These are phyloP conservation scores for Xylota sylvarum DNA, from an alignment of 2,888 invertebrate species.

Conservation along the genomic window DNA sequence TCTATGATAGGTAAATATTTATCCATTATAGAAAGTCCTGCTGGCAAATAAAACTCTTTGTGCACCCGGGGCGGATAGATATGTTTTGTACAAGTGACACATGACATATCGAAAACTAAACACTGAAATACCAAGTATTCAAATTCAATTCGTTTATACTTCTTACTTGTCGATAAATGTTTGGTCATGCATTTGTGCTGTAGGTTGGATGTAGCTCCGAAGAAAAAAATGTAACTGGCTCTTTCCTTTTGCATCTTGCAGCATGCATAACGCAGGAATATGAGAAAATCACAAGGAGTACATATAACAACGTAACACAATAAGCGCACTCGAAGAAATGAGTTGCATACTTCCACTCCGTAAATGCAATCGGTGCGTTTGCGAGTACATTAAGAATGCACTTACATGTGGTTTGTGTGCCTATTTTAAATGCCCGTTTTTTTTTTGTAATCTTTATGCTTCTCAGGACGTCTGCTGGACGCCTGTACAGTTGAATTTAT, in stretches of 20 bases:
- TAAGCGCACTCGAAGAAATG: constrained; percentile 55
- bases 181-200: neutral
- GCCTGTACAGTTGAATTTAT: constrained; percentile 50
- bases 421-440: constrained; percentile 57
- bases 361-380: constrained; percentile 45
- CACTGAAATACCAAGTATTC: neutral
- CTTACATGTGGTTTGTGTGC: constrained; percentile 50
- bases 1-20: constrained; percentile 56
- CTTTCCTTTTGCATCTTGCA: constrained; percentile 23
- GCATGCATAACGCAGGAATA: constrained; percentile 31
- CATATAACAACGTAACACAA: constrained; percentile 47
- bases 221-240: constrained; percentile 11
- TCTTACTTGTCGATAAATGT: neutral
- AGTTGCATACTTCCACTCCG: constrained; percentile 46
- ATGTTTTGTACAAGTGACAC: constrained; percentile 38
- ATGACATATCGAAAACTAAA: constrained; percentile 44
- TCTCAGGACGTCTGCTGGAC: constrained; percentile 53
- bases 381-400: constrained; percentile 58
- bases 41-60: constrained; percentile 2
- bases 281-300: constrained; percentile 36
- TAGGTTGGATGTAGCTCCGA: neutral
- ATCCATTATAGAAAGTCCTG: constrained; percentile 38
- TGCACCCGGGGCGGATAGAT: constrained; percentile 19
- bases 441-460: constrained; percentile 24
- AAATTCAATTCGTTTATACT: neutral